These are phyloP conservation scores for Nasalis larvatus DNA, from an alignment of 2,113 vertebrate genomes.

Conservation along the genomic window DNA sequence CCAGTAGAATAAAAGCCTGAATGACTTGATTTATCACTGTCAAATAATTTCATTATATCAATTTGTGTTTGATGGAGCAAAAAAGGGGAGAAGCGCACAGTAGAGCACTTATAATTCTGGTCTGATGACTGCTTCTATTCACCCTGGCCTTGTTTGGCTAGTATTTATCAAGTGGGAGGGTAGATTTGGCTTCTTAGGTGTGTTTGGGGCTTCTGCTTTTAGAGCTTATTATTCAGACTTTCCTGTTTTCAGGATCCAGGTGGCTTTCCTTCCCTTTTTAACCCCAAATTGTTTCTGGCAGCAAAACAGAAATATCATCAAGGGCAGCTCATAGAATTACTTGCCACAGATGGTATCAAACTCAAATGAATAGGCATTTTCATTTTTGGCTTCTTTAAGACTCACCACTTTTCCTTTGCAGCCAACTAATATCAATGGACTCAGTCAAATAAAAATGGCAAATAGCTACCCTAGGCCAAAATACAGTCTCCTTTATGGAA, in stretches of 20 bases:
- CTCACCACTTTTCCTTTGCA: not conserved
- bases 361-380: slow-evolving; percentile 29
- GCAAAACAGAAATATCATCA: slow-evolving; percentile 22
- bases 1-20: not conserved
- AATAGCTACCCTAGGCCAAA: not conserved
- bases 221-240: slow-evolving; percentile 28
- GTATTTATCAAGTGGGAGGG: slow-evolving; percentile 14
- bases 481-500: not conserved
- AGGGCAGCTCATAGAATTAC: slow-evolving; percentile 9
- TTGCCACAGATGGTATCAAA: slow-evolving; percentile 2
- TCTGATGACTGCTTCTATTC: slow-evolving; percentile 7
- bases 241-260: not conserved
- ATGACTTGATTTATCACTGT: slow-evolving; percentile 19
- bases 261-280: not conserved
- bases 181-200: slow-evolving; percentile 8
- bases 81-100: not conserved
- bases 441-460: not conserved
- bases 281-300: not conserved
- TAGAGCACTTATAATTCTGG: slow-evolving; percentile 1
- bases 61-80: slow-evolving; percentile 31
- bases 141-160: slow-evolving; percentile 21
- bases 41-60: slow-evolving; percentile 26
- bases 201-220: not conserved
- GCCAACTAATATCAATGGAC: not conserved
- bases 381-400: not conserved